Percentiles rank a stretch among this genome's conserved stretches.
These are phyloP conservation scores for Cynopterus brachyotis DNA, from an alignment of 2,113 vertebrate genomes.

Conservation along the genomic window DNA sequence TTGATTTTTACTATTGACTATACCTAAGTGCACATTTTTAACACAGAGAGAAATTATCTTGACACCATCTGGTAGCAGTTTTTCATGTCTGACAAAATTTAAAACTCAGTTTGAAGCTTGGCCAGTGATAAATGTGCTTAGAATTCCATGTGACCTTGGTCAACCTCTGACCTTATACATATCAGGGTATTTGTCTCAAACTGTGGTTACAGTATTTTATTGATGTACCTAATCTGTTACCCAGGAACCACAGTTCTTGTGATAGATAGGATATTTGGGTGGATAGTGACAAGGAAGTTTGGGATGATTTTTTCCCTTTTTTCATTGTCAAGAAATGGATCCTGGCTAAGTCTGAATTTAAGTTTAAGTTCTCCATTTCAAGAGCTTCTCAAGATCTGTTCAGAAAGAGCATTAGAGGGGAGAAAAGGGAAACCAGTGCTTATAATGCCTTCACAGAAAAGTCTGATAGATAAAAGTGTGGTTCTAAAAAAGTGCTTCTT, in stretches of 20 bases:
- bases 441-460: slow-evolving; percentile 59
- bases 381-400: slow-evolving; percentile 20
- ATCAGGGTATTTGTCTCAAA: slow-evolving; percentile 84
- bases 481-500: slow-evolving; percentile 69
- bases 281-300: slow-evolving; percentile 51
- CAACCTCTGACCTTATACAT: slow-evolving; percentile 84
- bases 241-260: slow-evolving; percentile 68
- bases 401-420: background rate
- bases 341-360: slow-evolving; percentile 45
- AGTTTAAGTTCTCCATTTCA: slow-evolving; percentile 50
- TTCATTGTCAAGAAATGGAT: slow-evolving; percentile 51
- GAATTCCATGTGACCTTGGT: slow-evolving; percentile 84
- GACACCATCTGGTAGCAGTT: slow-evolving; percentile 86
- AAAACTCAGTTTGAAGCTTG: slow-evolving; percentile 87
- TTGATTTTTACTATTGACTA: slow-evolving; percentile 48
- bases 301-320: slow-evolving; percentile 46
- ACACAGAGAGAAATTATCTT: slow-evolving; percentile 75
- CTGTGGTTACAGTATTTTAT: slow-evolving; percentile 77
- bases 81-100: slow-evolving; percentile 87
- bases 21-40: slow-evolving; percentile 70
- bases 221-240: slow-evolving; percentile 79
- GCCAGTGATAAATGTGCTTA: slow-evolving; percentile 87
- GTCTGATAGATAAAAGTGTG: slow-evolving; percentile 67
- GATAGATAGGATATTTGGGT: slow-evolving; percentile 61
- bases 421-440: background rate